Conservation (phyloP, 2,888 invertebrate genomes). For the Alloplasta piceator region DNA sequence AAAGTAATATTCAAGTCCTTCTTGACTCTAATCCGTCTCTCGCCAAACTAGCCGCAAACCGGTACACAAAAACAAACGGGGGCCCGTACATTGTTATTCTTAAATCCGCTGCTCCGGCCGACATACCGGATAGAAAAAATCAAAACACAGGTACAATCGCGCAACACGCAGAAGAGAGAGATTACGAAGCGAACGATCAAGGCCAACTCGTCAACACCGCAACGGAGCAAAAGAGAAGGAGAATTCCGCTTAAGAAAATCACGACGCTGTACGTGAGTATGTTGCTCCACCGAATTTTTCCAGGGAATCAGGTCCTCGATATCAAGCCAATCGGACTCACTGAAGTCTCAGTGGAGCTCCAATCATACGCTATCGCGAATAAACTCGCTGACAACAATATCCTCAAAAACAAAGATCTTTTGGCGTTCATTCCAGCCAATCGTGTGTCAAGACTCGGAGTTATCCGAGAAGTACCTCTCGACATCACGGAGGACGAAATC, state of each 20-base stretch:
- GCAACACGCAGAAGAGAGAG: too few relatives aligned
- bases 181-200: too few relatives aligned
- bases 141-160: too few relatives aligned
- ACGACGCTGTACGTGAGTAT: too few relatives aligned
- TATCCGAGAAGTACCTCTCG: background rate
- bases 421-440: slow-evolving; percentile 8
- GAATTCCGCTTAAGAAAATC: too few relatives aligned
- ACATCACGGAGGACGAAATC: background rate
- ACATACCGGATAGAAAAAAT: too few relatives aligned
- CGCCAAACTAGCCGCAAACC: background rate
- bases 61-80: background rate
- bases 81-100: slow-evolving; percentile 1
- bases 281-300: too few relatives aligned
- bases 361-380: too few relatives aligned
- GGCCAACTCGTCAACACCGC: background rate
- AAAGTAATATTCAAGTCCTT: background rate
- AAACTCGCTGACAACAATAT: background rate
- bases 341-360: too few relatives aligned
- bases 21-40: background rate
- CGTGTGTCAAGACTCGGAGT: background rate
- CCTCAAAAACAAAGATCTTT: background rate
- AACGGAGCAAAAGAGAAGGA: too few relatives aligned
- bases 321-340: too few relatives aligned
- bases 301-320: too few relatives aligned
- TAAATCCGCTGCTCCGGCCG: background rate